Conservation (phyloP, 1,140 invertebrate genomes). For the Drosophila erecta region DNA sequence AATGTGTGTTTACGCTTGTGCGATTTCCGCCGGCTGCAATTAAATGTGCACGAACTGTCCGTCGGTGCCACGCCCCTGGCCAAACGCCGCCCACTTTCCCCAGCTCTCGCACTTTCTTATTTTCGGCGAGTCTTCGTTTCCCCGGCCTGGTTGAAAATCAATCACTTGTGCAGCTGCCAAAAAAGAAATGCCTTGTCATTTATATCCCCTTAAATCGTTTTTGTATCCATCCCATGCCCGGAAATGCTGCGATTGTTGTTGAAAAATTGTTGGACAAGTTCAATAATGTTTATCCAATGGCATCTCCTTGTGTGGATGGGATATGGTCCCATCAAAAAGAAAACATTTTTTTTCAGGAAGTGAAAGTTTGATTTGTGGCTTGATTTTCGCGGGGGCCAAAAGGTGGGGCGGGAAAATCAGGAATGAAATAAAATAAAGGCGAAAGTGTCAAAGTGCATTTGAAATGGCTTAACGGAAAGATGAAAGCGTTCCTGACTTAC, state of each 20-base stretch:
- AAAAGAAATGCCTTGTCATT: constrained; percentile 74
- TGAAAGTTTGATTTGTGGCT: constrained; percentile 14
- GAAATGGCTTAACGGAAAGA: constrained; percentile 59
- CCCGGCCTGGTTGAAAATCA: constrained; percentile 54
- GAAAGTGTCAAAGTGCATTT: constrained; percentile 69
- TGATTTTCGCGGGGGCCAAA: neutral
- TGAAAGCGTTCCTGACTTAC: constrained; percentile 72
- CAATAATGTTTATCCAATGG: constrained; percentile 81
- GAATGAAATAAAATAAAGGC: neutral
- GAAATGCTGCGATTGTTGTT: constrained; percentile 71
- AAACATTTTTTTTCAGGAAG: neutral
- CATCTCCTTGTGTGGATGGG: constrained; percentile 51
- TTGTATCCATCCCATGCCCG: constrained; percentile 71
- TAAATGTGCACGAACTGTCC: constrained; percentile 29
- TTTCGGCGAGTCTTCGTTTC: constrained; percentile 12
- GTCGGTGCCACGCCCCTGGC: neutral
- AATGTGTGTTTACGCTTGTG: constrained; percentile 31
- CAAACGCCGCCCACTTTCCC: neutral
- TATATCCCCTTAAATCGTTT: constrained; percentile 65
- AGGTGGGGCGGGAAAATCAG: constrained; percentile 11
- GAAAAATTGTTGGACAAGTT: constrained; percentile 81
- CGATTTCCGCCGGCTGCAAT: constrained; percentile 34
- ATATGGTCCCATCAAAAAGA: too few relatives aligned
- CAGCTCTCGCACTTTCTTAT: neutral
- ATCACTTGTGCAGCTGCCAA: constrained; percentile 72